phyloP scores from a whole-genome alignment of 2,797 vertebrate species.

The Onychomys arenicola region DNA sequence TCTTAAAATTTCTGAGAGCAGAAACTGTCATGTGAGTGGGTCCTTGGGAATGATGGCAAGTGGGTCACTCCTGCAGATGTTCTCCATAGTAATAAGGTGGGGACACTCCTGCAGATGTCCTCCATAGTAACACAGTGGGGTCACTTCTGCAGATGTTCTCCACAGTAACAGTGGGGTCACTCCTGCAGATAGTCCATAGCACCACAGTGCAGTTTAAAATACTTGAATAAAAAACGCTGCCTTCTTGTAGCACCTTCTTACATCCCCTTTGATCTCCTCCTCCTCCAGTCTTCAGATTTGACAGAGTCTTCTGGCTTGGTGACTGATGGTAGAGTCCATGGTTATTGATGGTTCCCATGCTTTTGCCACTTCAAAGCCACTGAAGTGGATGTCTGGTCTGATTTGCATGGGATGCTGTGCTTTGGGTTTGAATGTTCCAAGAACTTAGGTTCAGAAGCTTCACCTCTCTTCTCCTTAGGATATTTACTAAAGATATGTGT shows the following conservation, averaged over 20 bases:
- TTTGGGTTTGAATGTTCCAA: not conserved
- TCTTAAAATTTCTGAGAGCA: not conserved
- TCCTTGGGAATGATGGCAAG: no score
- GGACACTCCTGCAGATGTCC: no score
- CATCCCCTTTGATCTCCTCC: no score
- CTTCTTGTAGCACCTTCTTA: no score
- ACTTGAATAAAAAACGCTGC: not conserved
- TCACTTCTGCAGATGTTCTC: no score
- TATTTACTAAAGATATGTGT: not conserved
- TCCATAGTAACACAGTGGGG: no score
- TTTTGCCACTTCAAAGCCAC: not conserved
- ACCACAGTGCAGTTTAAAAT: not conserved
- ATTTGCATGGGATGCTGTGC: not conserved
- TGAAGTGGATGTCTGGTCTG: not conserved
- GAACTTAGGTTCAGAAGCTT: no score
- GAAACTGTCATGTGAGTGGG: not conserved
- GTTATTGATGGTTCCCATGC: not conserved
- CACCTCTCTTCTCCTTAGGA: no score
- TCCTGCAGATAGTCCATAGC: not conserved
- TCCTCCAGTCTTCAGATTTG: not conserved
- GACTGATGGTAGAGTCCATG: not conserved
- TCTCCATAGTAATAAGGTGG: not conserved
- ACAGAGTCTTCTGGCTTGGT: not conserved
- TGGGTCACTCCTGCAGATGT: not conserved
- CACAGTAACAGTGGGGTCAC: no score